These are phyloP conservation scores for Popillia japonica DNA, from an alignment of 1,140 invertebrate genomes.

Conservation along the genomic window DNA sequence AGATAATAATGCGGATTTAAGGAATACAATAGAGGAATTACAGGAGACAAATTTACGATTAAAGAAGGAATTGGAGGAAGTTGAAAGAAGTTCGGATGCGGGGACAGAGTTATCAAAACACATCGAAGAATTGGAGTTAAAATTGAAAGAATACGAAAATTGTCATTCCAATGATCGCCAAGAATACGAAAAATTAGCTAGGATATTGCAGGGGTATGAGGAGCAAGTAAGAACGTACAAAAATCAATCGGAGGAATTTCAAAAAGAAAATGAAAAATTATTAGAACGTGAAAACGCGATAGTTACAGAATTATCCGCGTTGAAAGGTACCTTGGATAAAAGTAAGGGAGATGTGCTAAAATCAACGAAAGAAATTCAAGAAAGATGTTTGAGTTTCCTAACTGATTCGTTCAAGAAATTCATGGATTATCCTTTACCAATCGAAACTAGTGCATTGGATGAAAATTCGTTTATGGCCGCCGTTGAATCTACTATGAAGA, in stretches of 20 bases:
- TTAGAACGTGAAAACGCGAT: not conserved
- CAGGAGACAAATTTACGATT: constrained; percentile 13
- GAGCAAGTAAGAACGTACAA: constrained; percentile 46
- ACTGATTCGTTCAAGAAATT: constrained; percentile 64
- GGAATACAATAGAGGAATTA: not conserved
- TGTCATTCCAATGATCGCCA: constrained; percentile 44
- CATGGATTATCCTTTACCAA: constrained; percentile 54
- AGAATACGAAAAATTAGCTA: constrained; percentile 49
- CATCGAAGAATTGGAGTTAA: constrained; percentile 4
- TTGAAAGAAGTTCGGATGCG: not conserved
- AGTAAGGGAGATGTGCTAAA: constrained; percentile 1
- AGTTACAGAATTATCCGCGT: constrained; percentile 35
- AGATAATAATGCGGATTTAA: not conserved
- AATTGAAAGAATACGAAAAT: constrained; percentile 17
- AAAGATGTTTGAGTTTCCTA: constrained; percentile 59
- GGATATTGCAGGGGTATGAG: constrained; percentile 53
- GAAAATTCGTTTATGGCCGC: constrained; percentile 7
- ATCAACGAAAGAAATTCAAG: constrained; percentile 40
- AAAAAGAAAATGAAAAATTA: constrained; percentile 30
- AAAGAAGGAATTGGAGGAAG: not conserved
- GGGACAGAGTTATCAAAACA: constrained; percentile 12
- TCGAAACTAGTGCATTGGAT: not conserved
- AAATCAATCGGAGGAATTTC: not conserved
- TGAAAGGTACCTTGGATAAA: not conserved
- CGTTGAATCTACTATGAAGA: constrained; percentile 58